These are phyloP conservation scores for Quadroppia sp. DNA, from an alignment of 2,888 invertebrate species.

Conservation along the genomic window DNA sequence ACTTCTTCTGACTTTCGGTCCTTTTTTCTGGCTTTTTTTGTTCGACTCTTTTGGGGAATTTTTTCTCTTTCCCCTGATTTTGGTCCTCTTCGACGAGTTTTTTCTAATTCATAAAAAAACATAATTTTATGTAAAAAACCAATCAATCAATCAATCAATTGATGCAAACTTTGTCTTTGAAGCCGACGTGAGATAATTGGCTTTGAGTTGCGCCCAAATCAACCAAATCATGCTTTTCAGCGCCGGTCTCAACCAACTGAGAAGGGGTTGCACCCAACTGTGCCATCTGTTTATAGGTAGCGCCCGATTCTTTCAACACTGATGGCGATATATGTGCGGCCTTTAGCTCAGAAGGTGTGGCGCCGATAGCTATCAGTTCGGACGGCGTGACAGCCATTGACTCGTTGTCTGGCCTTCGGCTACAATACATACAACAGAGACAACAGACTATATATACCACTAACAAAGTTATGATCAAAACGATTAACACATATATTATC, in stretches of 20 bases:
- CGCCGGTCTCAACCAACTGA: slow-evolving; percentile 1
- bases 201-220: slow-evolving; percentile 10
- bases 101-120: not conserved
- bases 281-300: not conserved
- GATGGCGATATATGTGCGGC: slow-evolving; percentile 16
- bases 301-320: not conserved
- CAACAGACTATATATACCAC: no score
- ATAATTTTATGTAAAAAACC: not conserved
- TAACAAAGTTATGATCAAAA: no score
- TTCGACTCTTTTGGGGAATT: not conserved
- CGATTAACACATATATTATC: not conserved
- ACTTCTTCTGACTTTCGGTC: not conserved
- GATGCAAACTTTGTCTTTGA: not conserved
- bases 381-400: not conserved
- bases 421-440: not conserved
- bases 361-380: slow-evolving; percentile 14
- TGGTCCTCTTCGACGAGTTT: not conserved
- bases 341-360: slow-evolving; percentile 10
- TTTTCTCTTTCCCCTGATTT: not conserved
- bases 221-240: not conserved
- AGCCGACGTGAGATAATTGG: slow-evolving; percentile 19
- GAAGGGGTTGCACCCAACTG: slow-evolving; percentile 9
- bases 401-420: not conserved
- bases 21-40: not conserved
- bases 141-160: not conserved